Percentiles rank a stretch among this genome's conserved stretches.
These are phyloP conservation scores for Andricus curvator DNA, from an alignment of 2,888 invertebrate genomes.

Conservation along the genomic window DNA sequence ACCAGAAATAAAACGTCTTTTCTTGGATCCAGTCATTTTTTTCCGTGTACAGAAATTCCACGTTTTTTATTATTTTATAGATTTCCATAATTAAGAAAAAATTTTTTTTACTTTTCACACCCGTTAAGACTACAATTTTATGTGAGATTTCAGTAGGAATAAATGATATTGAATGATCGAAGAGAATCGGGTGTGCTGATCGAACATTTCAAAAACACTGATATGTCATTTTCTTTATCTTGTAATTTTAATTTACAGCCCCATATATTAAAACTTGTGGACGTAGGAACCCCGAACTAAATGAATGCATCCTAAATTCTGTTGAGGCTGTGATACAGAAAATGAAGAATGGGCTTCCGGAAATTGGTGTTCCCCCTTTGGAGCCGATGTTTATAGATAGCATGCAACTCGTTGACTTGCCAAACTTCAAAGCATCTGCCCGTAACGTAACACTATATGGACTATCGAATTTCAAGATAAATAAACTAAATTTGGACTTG, in stretches of 20 bases:
- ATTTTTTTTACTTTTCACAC: too few relatives aligned
- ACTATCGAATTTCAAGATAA: conserved; percentile 54
- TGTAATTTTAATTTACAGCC: conserved; percentile 59
- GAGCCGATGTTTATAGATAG: conserved; percentile 67
- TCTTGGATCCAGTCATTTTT: too few relatives aligned
- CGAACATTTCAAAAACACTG: too few relatives aligned
- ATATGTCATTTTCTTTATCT: too few relatives aligned
- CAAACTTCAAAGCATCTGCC: conserved; percentile 63
- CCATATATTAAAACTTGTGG: conserved; percentile 71
- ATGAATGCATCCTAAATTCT: conserved; percentile 65
- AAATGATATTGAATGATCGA: too few relatives aligned
- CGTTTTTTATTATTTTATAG: too few relatives aligned
- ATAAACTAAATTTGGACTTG: conserved; percentile 58
- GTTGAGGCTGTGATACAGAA: conserved; percentile 55
- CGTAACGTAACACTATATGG: conserved; percentile 65
- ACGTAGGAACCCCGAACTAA: conserved; percentile 65
- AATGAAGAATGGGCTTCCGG: conserved; percentile 68
- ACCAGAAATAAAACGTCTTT: too few relatives aligned
- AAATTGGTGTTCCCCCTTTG: conserved; percentile 66
- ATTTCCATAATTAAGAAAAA: too few relatives aligned
- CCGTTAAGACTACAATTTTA: too few relatives aligned
- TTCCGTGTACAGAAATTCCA: too few relatives aligned
- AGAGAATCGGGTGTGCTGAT: too few relatives aligned
- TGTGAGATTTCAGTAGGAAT: too few relatives aligned
- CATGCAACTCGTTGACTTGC: conserved; percentile 61